Evolutionary conservation across 2,797 vertebrate species (phyloP).

Genomic region (Notamacropus eugenii): DNA sequence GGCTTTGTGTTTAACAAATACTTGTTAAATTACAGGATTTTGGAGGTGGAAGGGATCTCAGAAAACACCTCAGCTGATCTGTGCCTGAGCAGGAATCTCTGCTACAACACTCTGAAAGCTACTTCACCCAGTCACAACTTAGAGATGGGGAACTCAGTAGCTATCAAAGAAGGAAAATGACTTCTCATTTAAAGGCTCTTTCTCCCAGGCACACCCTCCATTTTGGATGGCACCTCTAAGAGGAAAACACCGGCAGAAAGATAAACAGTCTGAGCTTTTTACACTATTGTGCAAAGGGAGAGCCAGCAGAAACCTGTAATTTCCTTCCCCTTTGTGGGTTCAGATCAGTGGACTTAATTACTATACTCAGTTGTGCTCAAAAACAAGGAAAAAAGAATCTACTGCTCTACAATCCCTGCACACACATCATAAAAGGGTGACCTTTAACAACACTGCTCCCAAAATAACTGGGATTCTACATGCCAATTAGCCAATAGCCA

Average conservation of each 20-base stretch:
- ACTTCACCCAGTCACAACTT: too few species aligned
- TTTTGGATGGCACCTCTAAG: background rate
- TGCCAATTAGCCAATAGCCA: background rate
- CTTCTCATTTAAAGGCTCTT: background rate
- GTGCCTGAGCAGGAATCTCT: too few species aligned
- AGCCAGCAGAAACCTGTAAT: background rate
- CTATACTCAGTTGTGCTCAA: constrained; percentile 4
- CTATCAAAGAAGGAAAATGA: background rate
- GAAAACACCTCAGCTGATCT: too few species aligned
- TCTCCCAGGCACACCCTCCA: background rate
- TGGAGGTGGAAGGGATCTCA: too few species aligned
- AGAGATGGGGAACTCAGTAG: background rate
- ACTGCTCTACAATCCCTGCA: background rate
- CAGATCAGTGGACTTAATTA: background rate
- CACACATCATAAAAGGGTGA: background rate
- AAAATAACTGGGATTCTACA: constrained; percentile 5
- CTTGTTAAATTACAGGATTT: too few species aligned
- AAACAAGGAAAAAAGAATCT: background rate
- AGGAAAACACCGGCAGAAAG: background rate
- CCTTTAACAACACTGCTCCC: background rate
- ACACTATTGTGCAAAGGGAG: background rate
- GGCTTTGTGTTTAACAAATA: too few species aligned
- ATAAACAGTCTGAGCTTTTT: background rate
- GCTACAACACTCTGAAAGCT: too few species aligned
- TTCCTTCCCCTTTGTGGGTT: background rate